Evolutionary conservation across 1,140 invertebrate species (phyloP), one percentile per base, ranked within the genome.

Genomic region (Bombus soroeensis): DNA sequence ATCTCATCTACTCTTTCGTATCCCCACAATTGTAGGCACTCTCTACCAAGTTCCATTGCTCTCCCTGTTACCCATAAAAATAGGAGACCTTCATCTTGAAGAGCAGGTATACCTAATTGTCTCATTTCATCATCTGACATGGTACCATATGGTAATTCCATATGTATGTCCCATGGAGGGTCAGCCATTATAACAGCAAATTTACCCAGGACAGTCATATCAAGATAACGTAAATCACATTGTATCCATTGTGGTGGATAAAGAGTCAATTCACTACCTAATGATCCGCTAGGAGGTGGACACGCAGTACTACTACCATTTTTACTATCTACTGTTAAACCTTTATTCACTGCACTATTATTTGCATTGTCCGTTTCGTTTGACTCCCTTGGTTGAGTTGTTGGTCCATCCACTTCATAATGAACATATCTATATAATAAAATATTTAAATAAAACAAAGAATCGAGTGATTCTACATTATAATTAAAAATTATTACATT

Each of bases 91-190:
- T 99, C 98, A 93, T 99, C 99, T 95, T 99, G 99, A 76, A 99
- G 95, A 37, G 98, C 97, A 3, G 97, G 97, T 68, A 94, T 94
- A 1, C 89, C 98, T 57, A 99, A 95, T 79, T 98, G 98, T 88
- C 99, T 96, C 99, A 99, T 99, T 95, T 99, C 99, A 94, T 99
- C 98, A 94, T 99, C 99, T 0, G 98, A 99, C 98, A 99, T 99
- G 3, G 99, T 99, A n/a, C 99, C 99, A 93, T 99, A 99, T 0
- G 99, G 99, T 64, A 99, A 95, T 95, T 99, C 99, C 98, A 99
- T 99, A 93, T 99, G 99, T 88, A 99, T 99, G 94, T 99, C 98
- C 99, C 98, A 99, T 0, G 99, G 99, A 6, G 99, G 99, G 96
- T 99, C 99, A 53, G 98, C 98, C 98, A 99, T 99, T 85, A 99